phyloP scores from a whole-genome alignment of 2,797 vertebrate species.

The Gadopsis marmoratus region DNA sequence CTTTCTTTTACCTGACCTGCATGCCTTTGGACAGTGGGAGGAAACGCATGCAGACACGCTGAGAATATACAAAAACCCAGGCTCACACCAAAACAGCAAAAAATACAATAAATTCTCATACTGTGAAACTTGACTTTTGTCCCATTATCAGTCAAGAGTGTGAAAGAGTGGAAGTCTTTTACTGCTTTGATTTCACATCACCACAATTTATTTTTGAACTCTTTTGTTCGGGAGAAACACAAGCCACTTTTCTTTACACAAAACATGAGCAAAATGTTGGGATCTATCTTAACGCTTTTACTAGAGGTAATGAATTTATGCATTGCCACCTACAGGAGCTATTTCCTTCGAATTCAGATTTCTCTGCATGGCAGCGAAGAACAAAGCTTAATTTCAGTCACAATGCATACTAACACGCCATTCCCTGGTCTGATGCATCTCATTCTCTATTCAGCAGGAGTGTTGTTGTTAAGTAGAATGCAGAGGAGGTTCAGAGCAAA shows the following conservation, averaged over 20 bases:
- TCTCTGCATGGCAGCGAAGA: slow-evolving; percentile 56
- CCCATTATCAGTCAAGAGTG: background rate
- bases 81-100: slow-evolving; percentile 3
- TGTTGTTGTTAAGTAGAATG: slow-evolving; percentile 54
- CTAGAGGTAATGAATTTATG: slow-evolving; percentile 42
- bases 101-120: background rate
- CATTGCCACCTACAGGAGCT: slow-evolving; percentile 43
- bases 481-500: slow-evolving; percentile 62
- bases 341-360: slow-evolving; percentile 50
- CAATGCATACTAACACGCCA: slow-evolving; percentile 62
- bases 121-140: slow-evolving; percentile 21
- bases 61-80: slow-evolving; percentile 14
- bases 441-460: slow-evolving; percentile 69
- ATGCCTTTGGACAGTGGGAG: slow-evolving; percentile 36
- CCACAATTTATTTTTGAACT: background rate
- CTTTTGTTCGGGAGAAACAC: background rate
- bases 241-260: background rate
- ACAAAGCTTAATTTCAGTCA: slow-evolving; percentile 73
- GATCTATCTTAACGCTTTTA: slow-evolving; percentile 21
- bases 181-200: slow-evolving; percentile 14
- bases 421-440: slow-evolving; percentile 65
- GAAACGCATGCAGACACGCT: slow-evolving; percentile 17
- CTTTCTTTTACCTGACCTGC: slow-evolving; percentile 48
- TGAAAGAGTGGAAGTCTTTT: background rate
- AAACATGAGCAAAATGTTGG: slow-evolving; percentile 2